A percentile compares a stretch with the other conserved stretches of the same genome.
These are phyloP conservation scores for Lycia hirtaria DNA, from an alignment of 2,888 invertebrate species.

Conservation along the genomic window DNA sequence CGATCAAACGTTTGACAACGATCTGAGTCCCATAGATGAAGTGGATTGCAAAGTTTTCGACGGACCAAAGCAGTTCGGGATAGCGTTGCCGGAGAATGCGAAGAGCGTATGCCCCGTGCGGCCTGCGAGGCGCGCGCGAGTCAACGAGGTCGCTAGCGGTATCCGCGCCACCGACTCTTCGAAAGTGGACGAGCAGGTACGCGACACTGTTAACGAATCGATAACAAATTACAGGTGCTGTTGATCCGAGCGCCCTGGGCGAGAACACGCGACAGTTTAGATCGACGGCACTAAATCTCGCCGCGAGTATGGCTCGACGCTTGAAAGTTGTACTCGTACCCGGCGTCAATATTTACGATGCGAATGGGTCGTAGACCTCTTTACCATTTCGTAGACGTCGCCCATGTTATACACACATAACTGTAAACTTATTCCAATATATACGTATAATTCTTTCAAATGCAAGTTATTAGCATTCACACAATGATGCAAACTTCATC, in stretches of 20 bases:
- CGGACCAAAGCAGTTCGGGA: conserved; percentile 72
- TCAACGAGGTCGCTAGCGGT: conserved; percentile 85
- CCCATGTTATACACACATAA: conserved; percentile 55
- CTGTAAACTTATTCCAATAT: conserved; percentile 51
- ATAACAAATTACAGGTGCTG: conserved; percentile 78
- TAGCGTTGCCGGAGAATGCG: conserved; percentile 70
- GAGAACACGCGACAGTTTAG: conserved; percentile 58
- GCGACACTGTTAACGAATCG: conserved; percentile 81
- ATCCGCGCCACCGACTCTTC: conserved; percentile 77
- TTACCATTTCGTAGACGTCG: conserved; percentile 54
- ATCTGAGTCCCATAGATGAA: conserved; percentile 67
- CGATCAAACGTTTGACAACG: conserved; percentile 82
- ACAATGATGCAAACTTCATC: conserved; percentile 42
- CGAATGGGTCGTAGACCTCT: conserved; percentile 61
- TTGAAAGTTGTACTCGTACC: conserved; percentile 62
- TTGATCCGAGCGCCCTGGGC: conserved; percentile 55
- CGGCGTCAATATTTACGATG: conserved; percentile 52
- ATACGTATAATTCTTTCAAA: conserved; percentile 46
- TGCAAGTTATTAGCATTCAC: conserved; percentile 52
- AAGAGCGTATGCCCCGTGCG: conserved; percentile 78
- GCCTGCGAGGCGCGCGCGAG: conserved; percentile 76
- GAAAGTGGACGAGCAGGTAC: conserved; percentile 84
- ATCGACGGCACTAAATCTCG: conserved; percentile 58
- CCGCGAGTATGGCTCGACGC: conserved; percentile 54
- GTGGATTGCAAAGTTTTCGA: conserved; percentile 74